Percentiles rank a stretch among this genome's conserved stretches.
Evolutionary conservation across 2,797 vertebrate species (phyloP).

Genomic region (Aulostomus chinensis): DNA sequence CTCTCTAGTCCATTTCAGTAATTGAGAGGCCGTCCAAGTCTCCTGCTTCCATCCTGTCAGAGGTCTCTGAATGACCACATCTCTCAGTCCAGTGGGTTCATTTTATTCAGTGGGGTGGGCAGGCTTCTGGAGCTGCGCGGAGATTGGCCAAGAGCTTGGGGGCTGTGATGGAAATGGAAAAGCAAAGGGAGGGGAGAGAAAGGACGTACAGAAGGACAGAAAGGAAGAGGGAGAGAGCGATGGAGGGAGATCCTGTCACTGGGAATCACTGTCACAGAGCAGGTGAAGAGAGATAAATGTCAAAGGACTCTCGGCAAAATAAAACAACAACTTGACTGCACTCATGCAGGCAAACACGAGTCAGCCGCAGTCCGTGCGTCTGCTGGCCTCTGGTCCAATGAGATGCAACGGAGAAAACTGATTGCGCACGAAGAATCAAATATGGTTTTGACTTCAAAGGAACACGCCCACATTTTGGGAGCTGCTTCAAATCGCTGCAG

Average conservation of each 20-base stretch:
- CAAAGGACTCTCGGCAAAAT: conserved; percentile 76
- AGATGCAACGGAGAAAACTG: no score
- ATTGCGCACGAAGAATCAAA: no score
- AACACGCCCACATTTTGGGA: no score
- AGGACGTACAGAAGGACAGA: conserved; percentile 31
- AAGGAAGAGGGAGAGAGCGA: conserved; percentile 41
- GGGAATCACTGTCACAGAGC: conserved; percentile 71
- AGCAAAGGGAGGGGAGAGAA: conserved; percentile 4
- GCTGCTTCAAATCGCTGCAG: no score
- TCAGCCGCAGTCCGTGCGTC: conserved; percentile 52
- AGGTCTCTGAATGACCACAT: no score
- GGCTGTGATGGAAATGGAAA: conserved; percentile 9
- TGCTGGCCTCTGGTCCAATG: no score
- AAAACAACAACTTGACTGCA: conserved; percentile 71
- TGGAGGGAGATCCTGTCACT: conserved; percentile 69
- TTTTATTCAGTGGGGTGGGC: no score
- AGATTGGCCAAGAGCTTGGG: not conserved
- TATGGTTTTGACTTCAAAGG: no score
- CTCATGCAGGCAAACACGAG: conserved; percentile 62
- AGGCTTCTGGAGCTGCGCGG: no score
- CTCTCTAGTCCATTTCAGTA: conserved; percentile 72
- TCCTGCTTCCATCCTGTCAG: no score
- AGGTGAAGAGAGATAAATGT: conserved; percentile 83
- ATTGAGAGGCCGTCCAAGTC: conserved; percentile 67
- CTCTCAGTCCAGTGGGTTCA: no score